Base-by-base conservation (phyloP, 2,888 invertebrate species). In the Lacanobia wlatinum region DNA sequence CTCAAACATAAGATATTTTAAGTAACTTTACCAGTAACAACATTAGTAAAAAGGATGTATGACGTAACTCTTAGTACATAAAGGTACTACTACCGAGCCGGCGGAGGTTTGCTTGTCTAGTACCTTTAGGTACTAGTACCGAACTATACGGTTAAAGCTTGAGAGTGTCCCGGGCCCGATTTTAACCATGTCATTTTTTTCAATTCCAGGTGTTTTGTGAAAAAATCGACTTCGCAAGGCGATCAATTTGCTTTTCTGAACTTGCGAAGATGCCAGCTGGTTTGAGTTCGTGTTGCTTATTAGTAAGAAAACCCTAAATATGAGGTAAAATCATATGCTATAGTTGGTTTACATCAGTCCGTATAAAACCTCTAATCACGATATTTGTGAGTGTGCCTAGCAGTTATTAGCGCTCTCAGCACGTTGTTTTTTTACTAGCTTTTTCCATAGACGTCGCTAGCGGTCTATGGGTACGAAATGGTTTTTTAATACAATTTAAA, bases 221-320 rank as follows among this genome's bases (percentile, higher is more conserved):
- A 87, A 98, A 98, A 96, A 97, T 98, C 56, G 98, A 98, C 91
- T 98, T 98, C 91, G 97, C 98, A 34, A 97, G 98, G 84, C 97
- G 98, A 90, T 98, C 98, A 8, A 96, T 98, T 70, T 97, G 97
- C 86, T 97, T 98, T 89, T 98, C 98, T 2, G 98, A 99, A 93
- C 96, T 99, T 84, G 97, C 98, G 55, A 98, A 98, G 94, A 97
- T 97, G 61, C 97, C 98, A 61, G 97, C 97, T 73, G 98, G 98
- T 60, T 96, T 99, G 78, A 97, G 98, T 73, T 98, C 98, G 59
- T 97, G 98, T 91, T 98, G 98, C 89, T 95, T 99, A 76, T 96
- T 99, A 89, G 97, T 99, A 78, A 92, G 91, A 74, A 92, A 92
- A 73, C 76, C 87, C 61, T 90, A 90, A 88, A 76, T 67, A 48